phyloP scores from a whole-genome alignment of 2,888 invertebrate species.

The Crematogaster levior region DNA sequence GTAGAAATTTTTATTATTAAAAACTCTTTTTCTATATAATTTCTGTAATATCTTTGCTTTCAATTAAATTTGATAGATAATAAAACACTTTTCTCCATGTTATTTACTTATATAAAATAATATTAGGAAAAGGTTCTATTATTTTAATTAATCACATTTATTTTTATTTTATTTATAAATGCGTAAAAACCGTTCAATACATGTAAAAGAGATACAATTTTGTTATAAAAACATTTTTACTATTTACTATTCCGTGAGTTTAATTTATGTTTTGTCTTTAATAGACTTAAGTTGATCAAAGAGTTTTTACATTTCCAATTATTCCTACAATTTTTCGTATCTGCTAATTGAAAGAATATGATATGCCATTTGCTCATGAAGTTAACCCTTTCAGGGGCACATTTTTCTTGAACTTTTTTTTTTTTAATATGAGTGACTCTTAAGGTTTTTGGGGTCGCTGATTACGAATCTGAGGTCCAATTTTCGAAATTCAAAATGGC shows the following conservation, averaged over 20 bases:
- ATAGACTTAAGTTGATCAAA: conserved; percentile 4
- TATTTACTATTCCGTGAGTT: not conserved
- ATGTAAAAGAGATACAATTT: not conserved
- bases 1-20: not conserved
- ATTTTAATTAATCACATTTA: conserved; percentile 6
- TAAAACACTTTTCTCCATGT: not conserved
- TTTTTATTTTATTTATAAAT: not conserved
- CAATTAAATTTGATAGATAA: not conserved
- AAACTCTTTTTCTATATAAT: not conserved
- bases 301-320: not conserved
- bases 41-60: not conserved
- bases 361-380: not conserved
- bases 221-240: not conserved
- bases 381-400: too few relatives aligned
- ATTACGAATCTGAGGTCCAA: too few relatives aligned
- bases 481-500: too few relatives aligned
- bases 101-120: not conserved
- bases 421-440: too few relatives aligned
- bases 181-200: not conserved
- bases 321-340: not conserved
- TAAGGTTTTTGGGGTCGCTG: too few relatives aligned
- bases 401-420: too few relatives aligned
- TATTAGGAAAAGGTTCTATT: not conserved
- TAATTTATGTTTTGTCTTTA: not conserved
- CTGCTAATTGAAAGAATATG: conserved; percentile 6